phyloP scores from a whole-genome alignment of 2,888 invertebrate genomes.

The Cantharis flavilabris region DNA sequence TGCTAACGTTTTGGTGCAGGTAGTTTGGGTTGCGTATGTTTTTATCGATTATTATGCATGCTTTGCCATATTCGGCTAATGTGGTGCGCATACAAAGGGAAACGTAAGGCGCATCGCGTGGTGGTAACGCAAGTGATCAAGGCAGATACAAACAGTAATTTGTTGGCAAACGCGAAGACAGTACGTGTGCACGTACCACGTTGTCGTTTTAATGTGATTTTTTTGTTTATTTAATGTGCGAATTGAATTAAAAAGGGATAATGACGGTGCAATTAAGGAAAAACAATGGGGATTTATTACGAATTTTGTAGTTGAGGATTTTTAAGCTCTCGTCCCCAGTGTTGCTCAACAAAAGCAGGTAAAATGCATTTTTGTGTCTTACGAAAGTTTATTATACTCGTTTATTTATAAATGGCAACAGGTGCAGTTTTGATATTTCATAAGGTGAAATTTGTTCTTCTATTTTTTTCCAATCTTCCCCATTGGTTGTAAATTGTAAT shows the following conservation, averaged over 20 bases:
- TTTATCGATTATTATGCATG: not conserved
- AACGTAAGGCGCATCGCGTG: slow-evolving; percentile 17
- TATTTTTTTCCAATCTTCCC: not conserved
- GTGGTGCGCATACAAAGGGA: slow-evolving; percentile 5
- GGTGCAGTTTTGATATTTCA: slow-evolving; percentile 5
- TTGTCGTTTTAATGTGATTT: not conserved
- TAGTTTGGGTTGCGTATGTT: not conserved
- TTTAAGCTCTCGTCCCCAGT: not conserved
- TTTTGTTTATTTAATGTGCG: not conserved
- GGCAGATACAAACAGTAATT: not conserved
- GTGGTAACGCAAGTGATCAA: slow-evolving; percentile 2
- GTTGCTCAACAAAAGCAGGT: slow-evolving; percentile 14
- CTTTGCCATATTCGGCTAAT: not conserved
- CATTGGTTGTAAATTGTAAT: not conserved
- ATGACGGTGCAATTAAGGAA: not conserved
- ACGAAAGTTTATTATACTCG: slow-evolving; percentile 5
- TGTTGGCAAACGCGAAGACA: not conserved
- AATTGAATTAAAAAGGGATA: not conserved
- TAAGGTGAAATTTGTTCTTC: slow-evolving; percentile 11
- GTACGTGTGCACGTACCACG: not conserved
- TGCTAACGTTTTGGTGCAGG: not conserved
- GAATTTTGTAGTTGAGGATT: not conserved
- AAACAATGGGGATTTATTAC: slow-evolving; percentile 1
- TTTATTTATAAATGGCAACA: slow-evolving; percentile 1
- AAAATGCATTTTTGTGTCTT: slow-evolving; percentile 7